These are phyloP conservation scores for Montipora capitata DNA, from an alignment of 92 coral and sea anemone species.

Conservation along the genomic window DNA sequence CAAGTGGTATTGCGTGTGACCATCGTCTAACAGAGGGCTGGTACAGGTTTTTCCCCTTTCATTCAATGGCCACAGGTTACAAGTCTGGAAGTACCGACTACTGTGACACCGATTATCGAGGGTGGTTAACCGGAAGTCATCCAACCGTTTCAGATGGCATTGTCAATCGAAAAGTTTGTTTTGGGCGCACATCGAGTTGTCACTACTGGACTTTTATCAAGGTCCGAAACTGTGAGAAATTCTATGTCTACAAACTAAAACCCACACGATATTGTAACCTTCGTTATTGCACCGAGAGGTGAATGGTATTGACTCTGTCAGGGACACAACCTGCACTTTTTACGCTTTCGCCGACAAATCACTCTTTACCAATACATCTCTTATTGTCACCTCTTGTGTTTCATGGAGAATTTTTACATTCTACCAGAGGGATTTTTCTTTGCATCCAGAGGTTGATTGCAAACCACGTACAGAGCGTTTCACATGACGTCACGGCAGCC, in stretches of 20 bases:
- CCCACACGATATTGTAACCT: slow-evolving; percentile 57
- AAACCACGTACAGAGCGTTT: no score
- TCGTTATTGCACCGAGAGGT: slow-evolving; percentile 67
- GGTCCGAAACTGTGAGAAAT: slow-evolving; percentile 86
- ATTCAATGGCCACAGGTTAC: background rate
- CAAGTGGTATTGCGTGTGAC: background rate
- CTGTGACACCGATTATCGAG: slow-evolving; percentile 73
- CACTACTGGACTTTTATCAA: slow-evolving; percentile 28
- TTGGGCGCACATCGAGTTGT: slow-evolving; percentile 38
- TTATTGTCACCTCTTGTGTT: no score
- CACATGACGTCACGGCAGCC: no score
- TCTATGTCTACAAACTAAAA: slow-evolving; percentile 82
- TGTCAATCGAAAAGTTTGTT: slow-evolving; percentile 77
- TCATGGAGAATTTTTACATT: no score
- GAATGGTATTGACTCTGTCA: no score
- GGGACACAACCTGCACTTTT: no score
- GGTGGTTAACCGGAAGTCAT: slow-evolving; percentile 76
- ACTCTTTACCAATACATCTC: no score
- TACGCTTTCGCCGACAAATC: no score
- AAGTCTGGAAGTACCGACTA: background rate
- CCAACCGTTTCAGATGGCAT: slow-evolving; percentile 74
- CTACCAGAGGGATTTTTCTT: no score
- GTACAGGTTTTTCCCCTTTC: slow-evolving; percentile 58
- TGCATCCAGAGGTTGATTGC: no score
- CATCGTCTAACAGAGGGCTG: slow-evolving; percentile 45